A percentile compares a stretch with the other conserved stretches of the same genome.
Conservation (phyloP, 1,140 invertebrate species). For the Neodiprion virginianus region DNA sequence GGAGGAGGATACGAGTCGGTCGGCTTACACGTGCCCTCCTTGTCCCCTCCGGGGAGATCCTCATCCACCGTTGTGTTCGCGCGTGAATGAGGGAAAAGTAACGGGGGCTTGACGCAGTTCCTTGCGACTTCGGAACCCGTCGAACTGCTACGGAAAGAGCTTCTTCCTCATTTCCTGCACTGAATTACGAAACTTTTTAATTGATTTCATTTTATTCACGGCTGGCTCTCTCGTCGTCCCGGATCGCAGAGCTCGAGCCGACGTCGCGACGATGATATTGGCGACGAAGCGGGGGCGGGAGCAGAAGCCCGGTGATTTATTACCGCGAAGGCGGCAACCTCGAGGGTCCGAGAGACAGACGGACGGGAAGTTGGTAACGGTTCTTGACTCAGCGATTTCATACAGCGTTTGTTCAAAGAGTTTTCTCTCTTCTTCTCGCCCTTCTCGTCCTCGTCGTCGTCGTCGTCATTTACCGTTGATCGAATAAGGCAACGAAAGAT, state of each 20-base stretch:
- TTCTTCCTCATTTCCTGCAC: too few species aligned
- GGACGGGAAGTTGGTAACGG: background rate
- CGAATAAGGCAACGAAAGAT: background rate
- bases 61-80: too few species aligned
- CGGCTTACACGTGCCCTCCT: conserved; percentile 29
- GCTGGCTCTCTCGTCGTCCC: too few species aligned
- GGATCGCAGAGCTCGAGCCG: background rate
- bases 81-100: too few species aligned
- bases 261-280: background rate
- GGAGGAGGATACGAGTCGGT: conserved; percentile 26
- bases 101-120: too few species aligned
- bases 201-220: background rate
- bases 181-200: background rate
- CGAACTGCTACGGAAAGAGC: too few species aligned
- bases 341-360: background rate
- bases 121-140: too few species aligned
- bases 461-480: background rate
- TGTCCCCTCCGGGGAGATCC: background rate
- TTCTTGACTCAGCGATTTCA: conserved; percentile 5
- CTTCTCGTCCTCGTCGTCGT: too few species aligned
- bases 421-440: too few species aligned
- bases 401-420: background rate
- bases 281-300: background rate
- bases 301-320: background rate
- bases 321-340: background rate